These are phyloP conservation scores for Dichetophora obliterata DNA, from an alignment of 2,888 invertebrate species.

Conservation along the genomic window DNA sequence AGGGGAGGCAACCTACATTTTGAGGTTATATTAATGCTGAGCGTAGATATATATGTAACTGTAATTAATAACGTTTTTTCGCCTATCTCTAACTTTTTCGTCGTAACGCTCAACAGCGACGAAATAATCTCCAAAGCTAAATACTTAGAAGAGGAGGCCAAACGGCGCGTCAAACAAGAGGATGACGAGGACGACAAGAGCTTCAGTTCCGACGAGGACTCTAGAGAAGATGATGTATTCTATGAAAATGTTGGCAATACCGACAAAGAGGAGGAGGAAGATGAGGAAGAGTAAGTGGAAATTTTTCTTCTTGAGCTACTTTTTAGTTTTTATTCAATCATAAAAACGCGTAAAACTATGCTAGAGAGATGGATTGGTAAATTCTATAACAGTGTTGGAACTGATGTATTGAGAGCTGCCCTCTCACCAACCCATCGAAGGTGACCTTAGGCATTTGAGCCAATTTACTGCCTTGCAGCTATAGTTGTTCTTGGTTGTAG, in stretches of 20 bases:
- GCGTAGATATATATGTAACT: no score
- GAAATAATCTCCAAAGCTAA: conserved; percentile 71
- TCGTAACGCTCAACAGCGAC: conserved; percentile 60
- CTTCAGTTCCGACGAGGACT: conserved; percentile 60
- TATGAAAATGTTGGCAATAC: conserved; percentile 76
- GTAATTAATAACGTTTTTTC: conserved; percentile 27
- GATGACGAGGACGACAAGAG: conserved; percentile 71
- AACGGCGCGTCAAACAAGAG: conserved; percentile 59
- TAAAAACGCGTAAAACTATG: no score
- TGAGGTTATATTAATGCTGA: neutral
- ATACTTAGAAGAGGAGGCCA: conserved; percentile 72
- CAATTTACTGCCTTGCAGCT: neutral
- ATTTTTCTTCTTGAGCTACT: neutral
- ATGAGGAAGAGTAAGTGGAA: conserved; percentile 52
- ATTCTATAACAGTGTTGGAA: no score
- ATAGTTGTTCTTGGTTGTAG: neutral
- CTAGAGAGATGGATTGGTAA: no score
- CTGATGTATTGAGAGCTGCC: no score
- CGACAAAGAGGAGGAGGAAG: conserved; percentile 72
- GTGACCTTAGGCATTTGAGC: neutral
- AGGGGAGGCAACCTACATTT: neutral
- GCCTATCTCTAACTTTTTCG: conserved; percentile 18
- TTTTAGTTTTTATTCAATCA: no score
- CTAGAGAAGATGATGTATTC: conserved; percentile 78
- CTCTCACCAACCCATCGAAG: neutral